A percentile compares a stretch with the other conserved stretches of the same genome.
These are phyloP conservation scores for Hypotaenidia okinawae DNA, from an alignment of 2,797 vertebrate genomes.

Conservation along the genomic window DNA sequence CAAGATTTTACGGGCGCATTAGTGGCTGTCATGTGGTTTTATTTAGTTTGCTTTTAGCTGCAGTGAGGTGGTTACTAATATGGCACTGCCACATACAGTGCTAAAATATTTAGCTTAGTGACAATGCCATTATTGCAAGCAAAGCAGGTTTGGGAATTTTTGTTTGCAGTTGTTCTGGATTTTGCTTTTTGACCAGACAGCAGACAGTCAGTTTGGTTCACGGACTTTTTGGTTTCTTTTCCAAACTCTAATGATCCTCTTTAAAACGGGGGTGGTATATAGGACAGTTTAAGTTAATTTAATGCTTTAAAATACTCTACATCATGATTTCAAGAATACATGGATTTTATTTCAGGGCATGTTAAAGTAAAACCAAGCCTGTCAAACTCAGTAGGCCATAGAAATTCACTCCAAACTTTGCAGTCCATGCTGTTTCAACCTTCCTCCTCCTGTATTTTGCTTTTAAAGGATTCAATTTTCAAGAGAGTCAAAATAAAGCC, in stretches of 20 bases:
- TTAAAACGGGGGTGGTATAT: not conserved
- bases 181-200: not conserved
- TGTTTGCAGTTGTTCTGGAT: not conserved
- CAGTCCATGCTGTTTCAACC: accelerated
- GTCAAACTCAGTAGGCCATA: not conserved
- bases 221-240: not conserved
- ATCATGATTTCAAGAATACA: not conserved
- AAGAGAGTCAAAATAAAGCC: not conserved
- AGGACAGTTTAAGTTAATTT: not conserved
- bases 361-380: not conserved
- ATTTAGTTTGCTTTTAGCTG: conserved; percentile 9
- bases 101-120: not conserved
- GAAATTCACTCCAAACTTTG: not conserved
- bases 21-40: not conserved
- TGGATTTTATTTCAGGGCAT: not conserved
- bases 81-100: not conserved
- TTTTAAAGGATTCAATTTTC: not conserved
- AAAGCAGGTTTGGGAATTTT: not conserved
- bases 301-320: not conserved
- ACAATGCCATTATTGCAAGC: not conserved
- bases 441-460: too few relatives aligned
- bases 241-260: not conserved
- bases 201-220: not conserved
- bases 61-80: not conserved
- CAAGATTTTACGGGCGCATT: not conserved